Base-by-base conservation (phyloP, 2,113 vertebrate species). In the Aegithalos caudatus region DNA sequence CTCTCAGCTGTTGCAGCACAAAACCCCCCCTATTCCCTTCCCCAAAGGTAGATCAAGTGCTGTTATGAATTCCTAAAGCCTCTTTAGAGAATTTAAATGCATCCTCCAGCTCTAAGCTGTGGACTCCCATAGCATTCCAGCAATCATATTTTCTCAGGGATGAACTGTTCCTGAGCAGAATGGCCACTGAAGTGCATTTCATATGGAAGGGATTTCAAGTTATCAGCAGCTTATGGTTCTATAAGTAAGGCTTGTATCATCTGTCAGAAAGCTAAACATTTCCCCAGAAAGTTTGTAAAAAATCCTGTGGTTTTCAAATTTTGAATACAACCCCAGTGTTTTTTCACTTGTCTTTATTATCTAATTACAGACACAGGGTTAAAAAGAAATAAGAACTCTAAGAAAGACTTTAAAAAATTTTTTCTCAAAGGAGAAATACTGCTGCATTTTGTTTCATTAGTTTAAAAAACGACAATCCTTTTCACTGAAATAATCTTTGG, bases 91-190 rank as follows among this genome's bases (percentile, higher is more conserved):
- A 80, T 93, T 93, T 93, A 93, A 90, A 93, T 92, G 74, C 79
- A 88, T 88, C 76, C 28, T 88, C 35, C 60, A 90, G 67, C 60
- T 88, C 71, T 57, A 62, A 94, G 74, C 64, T 90, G 74, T 67
- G 85, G 92, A 73, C 66, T 95, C 91, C 69, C 2, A 0, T 58
- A 88, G 71, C 62, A 77, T 92, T 88, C 90, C 87, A 92, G 93
- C 71, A 93, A 83, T 93, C 94, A 94, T 88, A 66, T 96, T 96
- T 96, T 94, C 71, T 74, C 80, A 96, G 53, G 90, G 90, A 95
- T 92, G 93, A 95, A 80, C 58, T 76, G 53, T 80, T 96, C 90
- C 87, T 66, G 84, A 83, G 60, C 58, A 86, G 90, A 93, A 78
- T 48, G 79, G 85, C 60, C 92, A 81, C 51, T 62, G 81, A 91